Conservation (phyloP, 92 coral and sea anemone species). For the Bergia puertoricense region DNA sequence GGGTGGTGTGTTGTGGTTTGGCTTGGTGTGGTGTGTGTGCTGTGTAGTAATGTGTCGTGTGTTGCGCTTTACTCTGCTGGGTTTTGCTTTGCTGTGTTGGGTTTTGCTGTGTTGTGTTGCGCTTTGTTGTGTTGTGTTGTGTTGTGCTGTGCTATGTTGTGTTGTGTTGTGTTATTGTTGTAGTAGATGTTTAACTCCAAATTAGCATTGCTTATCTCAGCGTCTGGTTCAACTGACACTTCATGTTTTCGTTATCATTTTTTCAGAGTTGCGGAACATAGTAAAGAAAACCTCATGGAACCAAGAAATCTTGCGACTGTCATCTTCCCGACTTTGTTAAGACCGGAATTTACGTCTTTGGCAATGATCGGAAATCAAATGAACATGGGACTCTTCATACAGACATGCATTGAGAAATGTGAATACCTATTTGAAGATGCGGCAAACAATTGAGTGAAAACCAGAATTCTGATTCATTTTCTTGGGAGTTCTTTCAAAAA, state of each 20-base stretch:
- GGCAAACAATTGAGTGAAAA: slow-evolving; percentile 10
- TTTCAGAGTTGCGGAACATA: slow-evolving; percentile 79
- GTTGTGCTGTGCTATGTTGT: too few species aligned
- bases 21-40: too few species aligned
- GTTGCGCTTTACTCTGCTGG: too few species aligned
- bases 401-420: slow-evolving; percentile 96
- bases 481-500: not conserved
- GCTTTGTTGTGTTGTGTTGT: too few species aligned
- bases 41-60: too few species aligned
- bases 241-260: not conserved
- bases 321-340: slow-evolving; percentile 87
- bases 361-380: slow-evolving; percentile 75
- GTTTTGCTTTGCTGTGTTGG: too few species aligned
- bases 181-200: too few species aligned
- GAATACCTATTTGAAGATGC: slow-evolving; percentile 82
- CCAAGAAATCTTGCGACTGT: slow-evolving; percentile 89
- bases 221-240: not conserved
- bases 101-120: too few species aligned
- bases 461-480: not conserved
- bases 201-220: too few species aligned
- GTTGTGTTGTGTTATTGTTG: not conserved
- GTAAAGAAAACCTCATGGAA: slow-evolving; percentile 88
- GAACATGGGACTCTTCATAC: slow-evolving; percentile 89
- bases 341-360: slow-evolving; percentile 76
- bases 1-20: too few species aligned